Percentiles rank a stretch among this genome's conserved stretches.
phyloP scores from a whole-genome alignment of 2,888 invertebrate species.

The Philonicus albiceps region DNA sequence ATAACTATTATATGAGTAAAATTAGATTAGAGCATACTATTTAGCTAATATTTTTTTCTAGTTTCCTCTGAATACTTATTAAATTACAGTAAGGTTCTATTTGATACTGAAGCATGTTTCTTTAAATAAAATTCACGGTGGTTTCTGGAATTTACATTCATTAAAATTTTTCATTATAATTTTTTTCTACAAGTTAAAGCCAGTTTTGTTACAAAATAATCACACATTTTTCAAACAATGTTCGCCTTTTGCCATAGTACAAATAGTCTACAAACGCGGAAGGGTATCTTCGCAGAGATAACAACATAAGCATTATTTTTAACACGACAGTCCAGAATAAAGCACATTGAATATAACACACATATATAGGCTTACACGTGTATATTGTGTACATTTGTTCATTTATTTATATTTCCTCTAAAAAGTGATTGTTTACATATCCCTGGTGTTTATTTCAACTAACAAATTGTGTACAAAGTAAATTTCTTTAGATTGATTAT shows the following conservation, averaged over 20 bases:
- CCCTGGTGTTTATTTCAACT: conserved; percentile 24
- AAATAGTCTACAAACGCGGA: neutral
- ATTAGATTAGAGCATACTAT: no score
- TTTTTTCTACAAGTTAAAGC: conserved; percentile 4
- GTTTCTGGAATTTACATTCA: neutral
- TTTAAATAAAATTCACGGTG: neutral
- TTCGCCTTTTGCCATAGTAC: neutral
- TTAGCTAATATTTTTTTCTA: no score
- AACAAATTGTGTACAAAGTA: neutral
- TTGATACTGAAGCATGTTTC: neutral
- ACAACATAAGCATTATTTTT: conserved; percentile 14
- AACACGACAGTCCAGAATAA: conserved; percentile 8
- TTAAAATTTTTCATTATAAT: neutral
- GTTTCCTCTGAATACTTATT: no score
- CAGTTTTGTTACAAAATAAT: neutral
- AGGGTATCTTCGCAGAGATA: neutral
- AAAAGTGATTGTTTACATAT: conserved; percentile 26
- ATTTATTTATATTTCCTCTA: neutral
- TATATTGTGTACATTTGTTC: neutral
- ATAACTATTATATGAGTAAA: no score
- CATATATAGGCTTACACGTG: conserved; percentile 11
- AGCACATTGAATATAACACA: conserved; percentile 34
- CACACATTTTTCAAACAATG: neutral
- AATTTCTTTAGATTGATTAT: conserved; percentile 1
- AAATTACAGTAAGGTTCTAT: neutral